Base-by-base conservation (phyloP, 2,797 vertebrate species). In the Tiaroga cobitis region DNA sequence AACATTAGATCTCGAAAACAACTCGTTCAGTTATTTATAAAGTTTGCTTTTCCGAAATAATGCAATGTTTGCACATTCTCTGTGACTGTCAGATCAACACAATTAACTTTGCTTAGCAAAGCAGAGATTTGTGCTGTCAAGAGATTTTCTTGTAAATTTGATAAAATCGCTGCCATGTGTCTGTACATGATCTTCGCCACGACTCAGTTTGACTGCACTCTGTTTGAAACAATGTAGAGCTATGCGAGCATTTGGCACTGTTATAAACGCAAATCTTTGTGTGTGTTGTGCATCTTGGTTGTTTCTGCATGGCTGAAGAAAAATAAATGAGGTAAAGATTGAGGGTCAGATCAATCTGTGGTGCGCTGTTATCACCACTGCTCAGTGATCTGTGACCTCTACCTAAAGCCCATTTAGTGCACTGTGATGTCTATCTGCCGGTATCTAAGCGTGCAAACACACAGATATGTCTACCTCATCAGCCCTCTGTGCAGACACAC, bases 401-500 rank as follows among this genome's bases (percentile, higher is more conserved):
- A 94, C 92, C 92, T 93, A 92, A 93, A 92, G 94, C 91, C 92
- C 89, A 87, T 86, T 59, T 78, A 63, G 84, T 70, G 77, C 78
- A 81, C 86, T 84, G 41, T 49, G 94, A 95, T 95, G 89, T 43
- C 87, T 92, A 95, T 95, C 94, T 91, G 93, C 89, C 91, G 92
- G 91, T 84, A 88, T 88, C 87, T 87, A 74, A 85, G 65, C 2
- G 18, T n/a, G 4, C 72, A 72, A 63, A 51, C 43, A 76, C 56
- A 82, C 46, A 39, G 77, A 51, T 39, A 70, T 86, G 82, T 87
- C 86, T 70, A 69, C n/a, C 51, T 69, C 84, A 89, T 84, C 86
- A 75, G 59, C 5, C 51, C 51, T 74, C 81, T 84, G 6, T 16
- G 37, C 49, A 87, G 84, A 87, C 82, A 72, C 82, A 72, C 19